Base-by-base conservation (phyloP, 2,113 vertebrate genomes). In the Sprattus sprattus region DNA sequence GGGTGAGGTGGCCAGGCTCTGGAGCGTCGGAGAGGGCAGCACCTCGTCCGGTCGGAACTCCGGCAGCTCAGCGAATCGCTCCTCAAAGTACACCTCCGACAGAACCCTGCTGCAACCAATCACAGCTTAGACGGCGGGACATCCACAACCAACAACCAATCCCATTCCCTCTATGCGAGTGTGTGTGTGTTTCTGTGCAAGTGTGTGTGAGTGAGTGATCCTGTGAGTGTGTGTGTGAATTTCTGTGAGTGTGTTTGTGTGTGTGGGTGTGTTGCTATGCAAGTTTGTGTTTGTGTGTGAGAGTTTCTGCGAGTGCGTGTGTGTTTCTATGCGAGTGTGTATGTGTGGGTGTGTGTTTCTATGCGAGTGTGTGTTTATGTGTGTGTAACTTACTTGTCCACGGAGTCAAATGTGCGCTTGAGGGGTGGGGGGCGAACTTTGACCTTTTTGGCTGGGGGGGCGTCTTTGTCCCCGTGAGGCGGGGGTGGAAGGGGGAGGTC, bases 31-130 rank as follows among this genome's bases (percentile, higher is more conserved):
- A 0, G 97, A 98, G 2, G 97, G 97, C 47, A 98, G 93, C 67
- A 97, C 97, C 89, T 98, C 97, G 89, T 97, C 97, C 0, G 97
- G 97, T 50, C 96, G 96, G 85, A 98, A 98, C 91, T 97, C 97
- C 0, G 97, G 97, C 84, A 98, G 95, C 92, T 98, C 97, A 0
- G 97, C 97, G 81, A 98, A 97, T 1, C 97, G 96, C 91, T 97
- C 97, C 92, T 98, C 96, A 0, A 98, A 98, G 90, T 97, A 96
- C 18, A 95, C 95, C 87, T 97, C 97, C 0, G 96, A 97, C 88
- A 98, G 89, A 84, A 97, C 96, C 95, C 97, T 98, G 93, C 92
- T 88, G 49, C 89, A 47, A 49, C 0, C 0, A 84, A 52, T 81
- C 67, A 82, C 45, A 46, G 67, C 32, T 54, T 39, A 32, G 16